Evolutionary conservation across 2,113 vertebrate genomes (phyloP).

Genomic region (Cyrtonyx montezumae): DNA sequence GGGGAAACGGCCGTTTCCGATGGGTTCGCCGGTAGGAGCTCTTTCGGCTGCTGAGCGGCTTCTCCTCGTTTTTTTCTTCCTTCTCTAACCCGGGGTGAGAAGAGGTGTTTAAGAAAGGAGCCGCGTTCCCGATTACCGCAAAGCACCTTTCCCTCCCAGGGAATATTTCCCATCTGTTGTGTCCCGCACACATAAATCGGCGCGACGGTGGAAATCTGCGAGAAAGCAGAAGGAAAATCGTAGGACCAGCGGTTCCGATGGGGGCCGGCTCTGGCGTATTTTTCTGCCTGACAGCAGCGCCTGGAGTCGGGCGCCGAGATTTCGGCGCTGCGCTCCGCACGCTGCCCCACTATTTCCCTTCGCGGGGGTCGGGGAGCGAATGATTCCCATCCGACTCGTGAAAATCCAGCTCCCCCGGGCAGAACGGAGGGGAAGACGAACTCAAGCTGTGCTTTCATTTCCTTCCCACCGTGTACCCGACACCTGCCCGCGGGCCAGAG

Average conservation of each 20-base stretch:
- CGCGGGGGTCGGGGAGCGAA: background rate
- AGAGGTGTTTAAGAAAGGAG: background rate
- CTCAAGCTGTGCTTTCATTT: background rate
- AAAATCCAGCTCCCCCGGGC: background rate
- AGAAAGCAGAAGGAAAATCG: background rate
- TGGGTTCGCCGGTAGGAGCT: background rate
- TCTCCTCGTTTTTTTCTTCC: background rate
- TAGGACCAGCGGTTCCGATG: background rate
- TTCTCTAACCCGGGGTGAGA: background rate
- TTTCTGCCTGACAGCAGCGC: background rate
- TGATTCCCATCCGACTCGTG: background rate
- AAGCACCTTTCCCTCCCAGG: background rate
- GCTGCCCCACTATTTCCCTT: background rate
- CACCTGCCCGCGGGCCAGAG: background rate
- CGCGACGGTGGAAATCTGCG: background rate
- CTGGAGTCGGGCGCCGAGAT: background rate
- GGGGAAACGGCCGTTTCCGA: background rate
- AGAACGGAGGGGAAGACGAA: background rate
- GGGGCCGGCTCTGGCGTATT: background rate
- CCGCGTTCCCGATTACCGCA: background rate
- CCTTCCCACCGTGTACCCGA: background rate
- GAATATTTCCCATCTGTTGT: background rate
- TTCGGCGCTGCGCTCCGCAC: background rate
- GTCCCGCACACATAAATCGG: background rate
- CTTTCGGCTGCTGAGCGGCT: background rate